phyloP scores from a whole-genome alignment of 2,797 vertebrate genomes.

The Zenarchopterus dispar region DNA sequence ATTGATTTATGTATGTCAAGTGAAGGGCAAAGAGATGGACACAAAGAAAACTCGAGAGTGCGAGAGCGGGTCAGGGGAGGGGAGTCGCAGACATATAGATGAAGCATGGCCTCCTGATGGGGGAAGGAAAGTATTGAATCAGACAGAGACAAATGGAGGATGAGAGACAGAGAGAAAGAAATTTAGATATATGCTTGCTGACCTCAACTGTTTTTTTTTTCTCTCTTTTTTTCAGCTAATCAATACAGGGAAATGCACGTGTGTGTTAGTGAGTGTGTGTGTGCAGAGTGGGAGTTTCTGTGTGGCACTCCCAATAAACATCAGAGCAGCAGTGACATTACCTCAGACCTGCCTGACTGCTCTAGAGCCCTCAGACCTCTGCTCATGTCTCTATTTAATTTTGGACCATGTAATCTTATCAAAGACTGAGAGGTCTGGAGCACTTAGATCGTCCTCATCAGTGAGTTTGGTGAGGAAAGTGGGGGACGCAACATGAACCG shows the following conservation, averaged over 20 bases:
- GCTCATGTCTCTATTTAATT: constrained; percentile 73
- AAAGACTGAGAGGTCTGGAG: constrained; percentile 67
- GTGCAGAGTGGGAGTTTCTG: constrained; percentile 25
- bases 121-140: constrained; percentile 72
- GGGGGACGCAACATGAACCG: constrained; percentile 42
- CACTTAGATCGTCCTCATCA: constrained; percentile 61
- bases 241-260: constrained; percentile 71
- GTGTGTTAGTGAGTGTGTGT: constrained; percentile 24
- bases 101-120: constrained; percentile 64
- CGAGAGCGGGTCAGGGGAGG: constrained; percentile 49
- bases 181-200: constrained; percentile 79
- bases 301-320: constrained; percentile 66
- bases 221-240: constrained; percentile 44
- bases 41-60: constrained; percentile 62
- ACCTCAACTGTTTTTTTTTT: constrained; percentile 71
- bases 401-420: constrained; percentile 68
- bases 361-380: constrained; percentile 62
- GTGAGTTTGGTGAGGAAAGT: constrained; percentile 36
- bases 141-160: constrained; percentile 82
- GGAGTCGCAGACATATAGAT: constrained; percentile 60
- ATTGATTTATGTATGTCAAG: constrained; percentile 81
- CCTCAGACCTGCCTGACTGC: constrained; percentile 53
- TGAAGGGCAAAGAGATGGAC: constrained; percentile 76
- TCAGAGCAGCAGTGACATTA: constrained; percentile 67
- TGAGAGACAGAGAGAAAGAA: constrained; percentile 76